A percentile compares a stretch with the other conserved stretches of the same genome.
phyloP scores from a whole-genome alignment of 2,113 vertebrate species.

The Mormyrus lacerda region DNA sequence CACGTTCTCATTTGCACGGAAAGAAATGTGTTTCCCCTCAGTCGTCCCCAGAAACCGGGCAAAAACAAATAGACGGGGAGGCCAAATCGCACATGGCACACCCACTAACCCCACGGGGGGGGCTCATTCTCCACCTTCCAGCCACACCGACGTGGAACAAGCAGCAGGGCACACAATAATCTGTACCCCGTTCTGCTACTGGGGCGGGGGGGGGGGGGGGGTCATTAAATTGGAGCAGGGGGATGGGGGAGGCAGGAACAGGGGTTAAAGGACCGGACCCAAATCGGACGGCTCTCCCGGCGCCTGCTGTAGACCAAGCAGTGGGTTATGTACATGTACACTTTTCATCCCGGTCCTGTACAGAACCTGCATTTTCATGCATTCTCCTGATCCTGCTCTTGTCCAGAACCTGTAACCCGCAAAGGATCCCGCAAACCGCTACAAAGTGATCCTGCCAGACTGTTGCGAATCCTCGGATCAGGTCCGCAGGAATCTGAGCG shows the following conservation, averaged over 20 bases:
- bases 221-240: neutral
- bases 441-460: neutral
- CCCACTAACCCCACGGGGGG: neutral
- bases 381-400: too few species aligned
- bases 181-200: neutral
- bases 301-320: slow-evolving; percentile 47
- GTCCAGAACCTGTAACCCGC: neutral
- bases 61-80: neutral
- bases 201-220: neutral
- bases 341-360: too few species aligned
- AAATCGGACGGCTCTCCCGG: neutral
- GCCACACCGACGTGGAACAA: neutral
- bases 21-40: slow-evolving; percentile 2
- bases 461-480: neutral
- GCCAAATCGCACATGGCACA: neutral
- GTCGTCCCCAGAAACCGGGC: neutral
- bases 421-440: neutral
- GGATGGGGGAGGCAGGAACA: neutral
- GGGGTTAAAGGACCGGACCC: neutral
- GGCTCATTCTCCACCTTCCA: neutral
- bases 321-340: neutral
- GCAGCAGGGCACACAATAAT: neutral
- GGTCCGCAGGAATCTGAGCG: neutral
- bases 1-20: neutral
- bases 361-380: too few species aligned